Percentiles rank a stretch among this genome's conserved stretches.
Conservation (phyloP, 2,113 vertebrate genomes). For the Phaethon lepturus region DNA sequence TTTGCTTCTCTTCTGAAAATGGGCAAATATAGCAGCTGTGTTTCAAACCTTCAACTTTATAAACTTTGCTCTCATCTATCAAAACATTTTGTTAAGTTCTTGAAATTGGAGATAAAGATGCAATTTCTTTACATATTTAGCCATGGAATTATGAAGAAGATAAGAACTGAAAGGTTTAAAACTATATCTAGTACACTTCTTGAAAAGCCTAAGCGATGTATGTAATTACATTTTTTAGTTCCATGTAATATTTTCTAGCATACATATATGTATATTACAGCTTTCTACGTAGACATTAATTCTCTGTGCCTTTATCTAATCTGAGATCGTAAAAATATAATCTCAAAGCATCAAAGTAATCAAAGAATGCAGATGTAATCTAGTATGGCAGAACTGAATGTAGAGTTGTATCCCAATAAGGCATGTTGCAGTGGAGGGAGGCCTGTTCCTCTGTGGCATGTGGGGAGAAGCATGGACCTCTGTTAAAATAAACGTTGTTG, state of each 20-base stretch:
- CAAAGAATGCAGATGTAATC: not conserved
- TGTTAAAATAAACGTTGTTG: not conserved
- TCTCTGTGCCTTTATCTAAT: not conserved
- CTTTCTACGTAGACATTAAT: not conserved
- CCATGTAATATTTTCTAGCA: not conserved
- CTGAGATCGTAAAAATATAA: not conserved
- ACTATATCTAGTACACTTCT: not conserved
- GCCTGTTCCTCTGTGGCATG: not conserved
- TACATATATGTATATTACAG: not conserved
- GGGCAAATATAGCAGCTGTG: slow-evolving; percentile 1
- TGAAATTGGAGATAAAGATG: slow-evolving; percentile 21
- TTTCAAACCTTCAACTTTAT: slow-evolving; percentile 49
- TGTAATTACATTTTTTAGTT: not conserved
- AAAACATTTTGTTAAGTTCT: slow-evolving; percentile 48
- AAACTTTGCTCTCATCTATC: slow-evolving; percentile 32
- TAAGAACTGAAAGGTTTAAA: slow-evolving; percentile 16
- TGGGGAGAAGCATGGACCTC: not conserved
- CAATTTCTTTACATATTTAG: slow-evolving; percentile 38
- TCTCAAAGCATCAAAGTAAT: not conserved
- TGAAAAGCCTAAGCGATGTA: not conserved
- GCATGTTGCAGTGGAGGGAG: not conserved
- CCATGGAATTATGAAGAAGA: not conserved
- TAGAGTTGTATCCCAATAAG: not conserved
- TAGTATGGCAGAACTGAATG: not conserved
- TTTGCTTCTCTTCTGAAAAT: slow-evolving; percentile 54